These are phyloP conservation scores for Drosophila kikkawai DNA, from an alignment of 1,140 invertebrate genomes.

Conservation along the genomic window DNA sequence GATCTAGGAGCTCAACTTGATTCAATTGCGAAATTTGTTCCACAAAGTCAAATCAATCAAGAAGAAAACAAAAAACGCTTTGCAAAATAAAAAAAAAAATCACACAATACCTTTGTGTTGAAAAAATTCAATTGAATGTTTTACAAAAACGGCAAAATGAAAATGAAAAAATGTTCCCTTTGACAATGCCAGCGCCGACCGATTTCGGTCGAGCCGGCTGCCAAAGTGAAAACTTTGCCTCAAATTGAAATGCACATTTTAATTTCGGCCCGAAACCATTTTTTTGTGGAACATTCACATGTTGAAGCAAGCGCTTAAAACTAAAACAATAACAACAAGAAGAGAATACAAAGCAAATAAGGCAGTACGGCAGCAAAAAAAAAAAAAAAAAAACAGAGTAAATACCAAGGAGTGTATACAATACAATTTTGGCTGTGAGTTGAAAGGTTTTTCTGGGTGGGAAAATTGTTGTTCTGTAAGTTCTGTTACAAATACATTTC, in stretches of 20 bases:
- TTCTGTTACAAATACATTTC: constrained; percentile 56
- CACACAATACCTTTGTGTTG: constrained; percentile 24
- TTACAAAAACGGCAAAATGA: constrained; percentile 76
- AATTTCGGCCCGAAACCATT: constrained; percentile 66
- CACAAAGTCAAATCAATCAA: constrained; percentile 72
- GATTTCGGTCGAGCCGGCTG: constrained; percentile 28
- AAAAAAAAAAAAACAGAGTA: constrained; percentile 38
- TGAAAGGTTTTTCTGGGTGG: constrained; percentile 58
- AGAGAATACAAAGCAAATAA: constrained; percentile 39
- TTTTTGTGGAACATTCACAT: constrained; percentile 85
- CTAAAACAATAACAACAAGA: constrained; percentile 55
- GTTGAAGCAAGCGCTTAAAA: constrained; percentile 84
- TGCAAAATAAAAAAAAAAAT: constrained; percentile 32
- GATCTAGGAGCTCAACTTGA: constrained; percentile 85
- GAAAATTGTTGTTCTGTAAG: constrained; percentile 58
- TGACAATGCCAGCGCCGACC: constrained; percentile 48
- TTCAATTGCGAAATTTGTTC: constrained; percentile 85
- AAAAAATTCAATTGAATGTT: constrained; percentile 71
- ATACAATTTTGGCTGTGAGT: constrained; percentile 30
- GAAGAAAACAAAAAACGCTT: constrained; percentile 47
- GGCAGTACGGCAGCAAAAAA: constrained; percentile 28
- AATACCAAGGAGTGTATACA: constrained; percentile 58
- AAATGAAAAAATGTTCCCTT: constrained; percentile 63
- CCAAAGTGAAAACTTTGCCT: constrained; percentile 68
- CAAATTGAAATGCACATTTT: constrained; percentile 77